Percentiles rank a stretch among this genome's conserved stretches.
These are phyloP conservation scores for Taphrorychus bicolor DNA, from an alignment of 2,888 invertebrate species.

Conservation along the genomic window DNA sequence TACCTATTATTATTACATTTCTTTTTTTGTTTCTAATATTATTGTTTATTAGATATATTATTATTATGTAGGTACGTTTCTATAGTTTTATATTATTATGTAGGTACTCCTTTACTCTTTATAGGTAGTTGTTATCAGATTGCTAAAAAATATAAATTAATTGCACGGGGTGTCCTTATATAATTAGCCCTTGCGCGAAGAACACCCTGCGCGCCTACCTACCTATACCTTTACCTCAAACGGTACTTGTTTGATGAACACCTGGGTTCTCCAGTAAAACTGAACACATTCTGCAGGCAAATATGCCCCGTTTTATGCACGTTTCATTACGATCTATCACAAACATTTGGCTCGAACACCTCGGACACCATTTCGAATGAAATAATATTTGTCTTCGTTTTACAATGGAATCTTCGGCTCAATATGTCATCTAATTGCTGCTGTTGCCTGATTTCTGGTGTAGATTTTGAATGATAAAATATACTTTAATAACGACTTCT, in stretches of 20 bases:
- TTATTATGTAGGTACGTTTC: conserved; percentile 9
- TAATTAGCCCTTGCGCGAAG: conserved; percentile 4
- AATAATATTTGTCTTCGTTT: too few species aligned
- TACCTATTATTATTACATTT: conserved; percentile 26
- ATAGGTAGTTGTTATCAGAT: not conserved
- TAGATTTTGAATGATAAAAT: too few species aligned
- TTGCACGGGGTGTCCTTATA: not conserved
- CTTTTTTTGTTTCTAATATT: conserved; percentile 26
- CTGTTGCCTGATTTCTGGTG: too few species aligned
- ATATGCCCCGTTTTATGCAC: conserved; percentile 15
- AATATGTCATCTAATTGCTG: too few species aligned
- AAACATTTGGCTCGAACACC: conserved; percentile 28
- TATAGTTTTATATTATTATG: not conserved
- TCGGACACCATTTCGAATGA: conserved; percentile 16
- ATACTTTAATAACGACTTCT: too few species aligned
- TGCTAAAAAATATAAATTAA: not conserved
- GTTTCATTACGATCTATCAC: conserved; percentile 29
- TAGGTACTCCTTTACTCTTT: not conserved
- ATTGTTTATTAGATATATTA: conserved; percentile 12
- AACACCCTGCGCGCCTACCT: conserved; percentile 17
- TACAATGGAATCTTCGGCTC: too few species aligned
- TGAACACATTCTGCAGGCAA: conserved; percentile 6
- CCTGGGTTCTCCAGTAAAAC: not conserved
- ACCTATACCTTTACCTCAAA: too few species aligned
- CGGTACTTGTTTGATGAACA: conserved; percentile 31